A percentile compares a stretch with the other conserved stretches of the same genome.
These are phyloP conservation scores for Oenanthe oenanthe DNA, from an alignment of 2,113 vertebrate species.

Conservation along the genomic window DNA sequence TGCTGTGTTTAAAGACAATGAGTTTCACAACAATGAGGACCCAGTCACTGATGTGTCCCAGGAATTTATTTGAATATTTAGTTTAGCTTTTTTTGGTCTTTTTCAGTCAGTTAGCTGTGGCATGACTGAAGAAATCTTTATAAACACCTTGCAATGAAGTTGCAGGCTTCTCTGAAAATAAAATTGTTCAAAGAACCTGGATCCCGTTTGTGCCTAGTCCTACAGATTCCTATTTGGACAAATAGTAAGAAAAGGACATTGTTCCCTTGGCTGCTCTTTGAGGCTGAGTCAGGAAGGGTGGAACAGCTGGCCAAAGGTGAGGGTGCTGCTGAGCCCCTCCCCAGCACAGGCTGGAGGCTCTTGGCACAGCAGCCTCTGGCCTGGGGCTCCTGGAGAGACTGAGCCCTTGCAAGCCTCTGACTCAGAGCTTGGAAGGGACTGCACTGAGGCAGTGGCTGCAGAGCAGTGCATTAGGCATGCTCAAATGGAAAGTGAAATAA, in stretches of 20 bases:
- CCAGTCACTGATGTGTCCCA: not conserved
- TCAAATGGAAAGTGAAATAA: not conserved
- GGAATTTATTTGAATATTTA: not conserved
- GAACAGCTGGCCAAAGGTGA: conserved; percentile 37
- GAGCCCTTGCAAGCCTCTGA: not conserved
- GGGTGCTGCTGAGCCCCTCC: not conserved
- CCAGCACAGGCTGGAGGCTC: not conserved
- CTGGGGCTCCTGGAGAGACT: not conserved
- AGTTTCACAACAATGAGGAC: not conserved
- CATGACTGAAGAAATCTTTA: not conserved
- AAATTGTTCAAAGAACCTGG: not conserved
- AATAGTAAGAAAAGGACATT: not conserved
- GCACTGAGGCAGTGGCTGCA: not conserved
- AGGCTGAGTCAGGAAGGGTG: conserved; percentile 27
- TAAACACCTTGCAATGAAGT: not conserved
- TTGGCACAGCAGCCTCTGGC: not conserved
- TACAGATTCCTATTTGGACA: not conserved
- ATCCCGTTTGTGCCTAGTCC: not conserved
- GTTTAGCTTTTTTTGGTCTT: not conserved
- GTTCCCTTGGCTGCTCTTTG: not conserved
- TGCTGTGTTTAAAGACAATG: not conserved
- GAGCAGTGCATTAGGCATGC: not conserved
- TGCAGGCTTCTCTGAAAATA: not conserved
- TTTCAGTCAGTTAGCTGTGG: not conserved
- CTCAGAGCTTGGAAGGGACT: not conserved